A percentile compares a stretch with the other conserved stretches of the same genome.
phyloP scores from a whole-genome alignment of 2,113 vertebrate species.

The Pelmatolapia mariae region DNA sequence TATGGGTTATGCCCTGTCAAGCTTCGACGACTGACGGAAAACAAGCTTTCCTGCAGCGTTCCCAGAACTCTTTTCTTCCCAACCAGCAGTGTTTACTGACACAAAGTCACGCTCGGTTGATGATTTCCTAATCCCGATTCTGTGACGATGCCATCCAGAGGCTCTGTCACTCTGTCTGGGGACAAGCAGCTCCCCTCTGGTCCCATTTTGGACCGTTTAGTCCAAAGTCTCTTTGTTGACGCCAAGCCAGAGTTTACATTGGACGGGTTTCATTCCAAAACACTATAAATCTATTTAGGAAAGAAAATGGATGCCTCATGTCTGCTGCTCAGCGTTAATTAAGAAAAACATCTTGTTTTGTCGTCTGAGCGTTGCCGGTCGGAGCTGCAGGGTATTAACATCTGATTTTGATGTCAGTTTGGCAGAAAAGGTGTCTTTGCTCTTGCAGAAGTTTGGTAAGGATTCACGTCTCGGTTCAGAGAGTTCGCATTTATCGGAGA shows the following conservation, averaged over 20 bases:
- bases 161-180: not conserved
- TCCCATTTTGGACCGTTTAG: conserved; percentile 5
- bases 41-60: not conserved
- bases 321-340: not conserved
- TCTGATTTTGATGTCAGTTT: not conserved
- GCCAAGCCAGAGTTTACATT: conserved; percentile 1
- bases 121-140: not conserved
- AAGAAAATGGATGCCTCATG: conserved; percentile 27
- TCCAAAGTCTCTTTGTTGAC: not conserved
- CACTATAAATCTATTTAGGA: conserved; percentile 35
- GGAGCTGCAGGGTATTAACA: not conserved
- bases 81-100: conserved; percentile 16
- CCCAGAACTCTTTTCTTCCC: not conserved
- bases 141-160: conserved; percentile 9
- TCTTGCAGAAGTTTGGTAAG: not conserved
- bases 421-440: not conserved
- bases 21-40: not conserved
- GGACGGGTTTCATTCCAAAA: conserved; percentile 10
- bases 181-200: not conserved
- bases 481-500: not conserved
- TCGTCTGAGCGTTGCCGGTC: not conserved
- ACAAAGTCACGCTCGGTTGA: conserved; percentile 8
- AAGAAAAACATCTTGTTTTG: not conserved
- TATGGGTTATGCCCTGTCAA: not conserved
- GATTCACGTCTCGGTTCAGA: not conserved